Percentiles rank a stretch among this genome's conserved stretches.
Conservation (phyloP, 2,113 vertebrate genomes). For the Macaca mulatta region DNA sequence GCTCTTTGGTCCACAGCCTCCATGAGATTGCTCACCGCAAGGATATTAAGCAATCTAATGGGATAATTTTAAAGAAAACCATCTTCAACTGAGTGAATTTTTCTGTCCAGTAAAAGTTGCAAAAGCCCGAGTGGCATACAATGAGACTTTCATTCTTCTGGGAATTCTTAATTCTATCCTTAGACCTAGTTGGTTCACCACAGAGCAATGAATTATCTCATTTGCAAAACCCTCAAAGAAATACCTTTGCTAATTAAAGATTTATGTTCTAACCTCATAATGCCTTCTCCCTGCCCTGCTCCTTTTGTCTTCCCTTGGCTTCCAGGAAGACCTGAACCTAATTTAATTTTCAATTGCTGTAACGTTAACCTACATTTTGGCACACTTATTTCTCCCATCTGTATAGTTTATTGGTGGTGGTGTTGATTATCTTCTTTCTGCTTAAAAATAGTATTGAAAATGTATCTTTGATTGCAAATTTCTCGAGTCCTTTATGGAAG, state of each 20-base stretch:
- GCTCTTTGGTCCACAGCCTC: neutral
- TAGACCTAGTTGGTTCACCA: neutral
- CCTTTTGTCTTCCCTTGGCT: neutral
- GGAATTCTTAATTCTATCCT: constrained; percentile 10
- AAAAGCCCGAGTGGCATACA: neutral
- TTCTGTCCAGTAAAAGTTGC: neutral
- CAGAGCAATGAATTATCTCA: neutral
- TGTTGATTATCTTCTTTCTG: neutral
- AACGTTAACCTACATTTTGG: constrained; percentile 1
- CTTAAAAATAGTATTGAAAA: neutral
- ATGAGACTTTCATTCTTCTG: neutral
- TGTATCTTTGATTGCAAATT: neutral
- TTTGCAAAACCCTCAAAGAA: constrained; percentile 40
- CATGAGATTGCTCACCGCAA: neutral
- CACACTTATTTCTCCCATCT: neutral
- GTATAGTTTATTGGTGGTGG: neutral
- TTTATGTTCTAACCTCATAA: neutral
- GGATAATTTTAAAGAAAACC: neutral
- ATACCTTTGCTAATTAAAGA: neutral
- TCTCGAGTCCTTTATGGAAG: neutral
- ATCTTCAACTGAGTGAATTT: neutral
- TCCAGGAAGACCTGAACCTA: neutral
- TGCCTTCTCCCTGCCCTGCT: neutral
- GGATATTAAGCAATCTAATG: neutral
- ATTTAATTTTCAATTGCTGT: constrained; percentile 1